These are phyloP conservation scores for Heliornis fulica DNA, from an alignment of 2,113 vertebrate species.

Conservation along the genomic window DNA sequence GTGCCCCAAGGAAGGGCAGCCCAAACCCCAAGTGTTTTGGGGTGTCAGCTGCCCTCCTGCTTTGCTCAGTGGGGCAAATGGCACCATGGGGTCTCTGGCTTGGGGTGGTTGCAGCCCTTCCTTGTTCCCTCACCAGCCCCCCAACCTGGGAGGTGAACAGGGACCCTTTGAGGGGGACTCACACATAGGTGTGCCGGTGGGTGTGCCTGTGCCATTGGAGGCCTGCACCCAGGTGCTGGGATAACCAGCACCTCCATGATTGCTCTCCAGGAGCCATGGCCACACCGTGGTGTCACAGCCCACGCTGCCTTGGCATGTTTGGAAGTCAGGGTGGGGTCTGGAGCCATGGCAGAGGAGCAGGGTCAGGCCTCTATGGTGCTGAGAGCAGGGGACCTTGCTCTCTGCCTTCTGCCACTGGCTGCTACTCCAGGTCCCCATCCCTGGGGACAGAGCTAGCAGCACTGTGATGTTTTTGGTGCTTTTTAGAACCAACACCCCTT, in stretches of 20 bases:
- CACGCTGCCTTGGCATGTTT: background rate
- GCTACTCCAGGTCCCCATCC: too few relatives aligned
- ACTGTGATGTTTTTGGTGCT: background rate
- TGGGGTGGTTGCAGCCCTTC: background rate
- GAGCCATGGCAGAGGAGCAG: background rate
- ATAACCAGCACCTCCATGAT: background rate
- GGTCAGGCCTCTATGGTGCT: fast-evolving
- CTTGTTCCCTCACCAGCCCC: background rate
- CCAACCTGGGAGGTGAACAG: fast-evolving
- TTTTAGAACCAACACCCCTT: fast-evolving
- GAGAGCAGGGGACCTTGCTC: background rate
- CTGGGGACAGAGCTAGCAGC: background rate
- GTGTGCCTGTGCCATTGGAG: background rate
- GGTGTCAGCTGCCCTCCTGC: fast-evolving
- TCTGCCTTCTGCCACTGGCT: background rate
- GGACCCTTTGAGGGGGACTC: background rate
- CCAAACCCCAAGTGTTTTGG: fast-evolving
- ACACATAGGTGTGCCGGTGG: fast-evolving
- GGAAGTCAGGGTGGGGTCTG: background rate
- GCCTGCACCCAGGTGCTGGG: fast-evolving
- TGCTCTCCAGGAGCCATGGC: background rate
- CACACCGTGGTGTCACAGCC: background rate
- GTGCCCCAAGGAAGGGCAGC: fast-evolving
- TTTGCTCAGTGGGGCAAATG: background rate
- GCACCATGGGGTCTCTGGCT: background rate